phyloP scores from a whole-genome alignment of 2,888 invertebrate species.

The Andrena camellia region DNA sequence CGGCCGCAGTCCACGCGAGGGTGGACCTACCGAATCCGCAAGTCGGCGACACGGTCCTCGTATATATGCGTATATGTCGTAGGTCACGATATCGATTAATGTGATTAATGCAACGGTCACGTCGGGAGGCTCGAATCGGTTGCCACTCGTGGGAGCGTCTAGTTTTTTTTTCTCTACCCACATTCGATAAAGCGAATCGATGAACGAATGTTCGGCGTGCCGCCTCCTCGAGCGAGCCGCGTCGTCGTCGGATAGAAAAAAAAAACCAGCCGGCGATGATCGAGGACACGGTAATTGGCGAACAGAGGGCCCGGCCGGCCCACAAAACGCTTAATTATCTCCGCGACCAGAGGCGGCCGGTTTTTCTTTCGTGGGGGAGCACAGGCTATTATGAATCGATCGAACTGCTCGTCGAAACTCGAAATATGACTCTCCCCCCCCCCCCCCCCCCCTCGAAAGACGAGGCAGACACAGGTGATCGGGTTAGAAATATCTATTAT shows the following conservation, averaged over 20 bases:
- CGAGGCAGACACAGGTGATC: slow-evolving; percentile 18
- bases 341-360: slow-evolving; percentile 6
- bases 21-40: no score
- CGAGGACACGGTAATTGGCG: slow-evolving; percentile 62
- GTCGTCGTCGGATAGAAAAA: background rate
- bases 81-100: slow-evolving; percentile 25
- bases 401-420: slow-evolving; percentile 15
- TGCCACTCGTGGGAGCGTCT: slow-evolving; percentile 48
- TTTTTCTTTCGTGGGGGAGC: slow-evolving; percentile 4
- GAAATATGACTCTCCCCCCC: no score
- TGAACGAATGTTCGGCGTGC: slow-evolving; percentile 4
- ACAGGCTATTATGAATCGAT: slow-evolving; percentile 34
- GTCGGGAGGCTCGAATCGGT: slow-evolving; percentile 29
- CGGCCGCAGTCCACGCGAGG: no score
- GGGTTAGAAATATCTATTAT: background rate
- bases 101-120: slow-evolving; percentile 34
- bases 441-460: background rate
- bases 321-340: slow-evolving; percentile 52
- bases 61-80: no score
- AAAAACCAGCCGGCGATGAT: slow-evolving; percentile 47
- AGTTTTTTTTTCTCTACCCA: slow-evolving; percentile 44
- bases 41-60: no score
- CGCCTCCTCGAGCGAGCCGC: slow-evolving; percentile 17
- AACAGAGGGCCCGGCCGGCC: slow-evolving; percentile 19
- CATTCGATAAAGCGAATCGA: slow-evolving; percentile 51